Evolutionary conservation across 2,888 invertebrate species (phyloP), one percentile per base, ranked within the genome.

Genomic region (Euproctis similis): DNA sequence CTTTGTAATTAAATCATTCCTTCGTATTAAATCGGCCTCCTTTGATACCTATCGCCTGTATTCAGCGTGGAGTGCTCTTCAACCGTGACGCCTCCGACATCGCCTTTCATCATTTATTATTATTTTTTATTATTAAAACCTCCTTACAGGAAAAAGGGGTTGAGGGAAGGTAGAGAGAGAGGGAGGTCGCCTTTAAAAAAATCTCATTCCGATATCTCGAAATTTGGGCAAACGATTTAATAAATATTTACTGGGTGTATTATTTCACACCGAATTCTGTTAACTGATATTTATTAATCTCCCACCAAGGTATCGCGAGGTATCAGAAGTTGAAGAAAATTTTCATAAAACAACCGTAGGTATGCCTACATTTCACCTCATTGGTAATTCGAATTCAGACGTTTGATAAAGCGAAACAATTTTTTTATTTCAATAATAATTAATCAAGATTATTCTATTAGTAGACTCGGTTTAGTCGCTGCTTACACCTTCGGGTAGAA

Each of bases 1-100:
- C 62, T 68, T 61, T 56, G 64, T 71, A 73, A 73, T 74, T 73
- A 74, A 74, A 74, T 73, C 67, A 72, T 70, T 68, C 64, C 67
- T 68, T 57, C 53, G 70, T 68, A 71, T 70, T 72, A 72, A 71
- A 67, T 64, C 68, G 56, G 53, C 41, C 53, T 59, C 59, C 58
- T 70, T 70, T 68, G 65, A 66, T 59, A 66, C 58, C 56, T 59
- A 66, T 68, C 63, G 59, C 50, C 53, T 42, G 60, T 65, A 70
- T 68, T 66, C 65, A 62, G 61, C 51, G 54, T 57, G 61, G 58
- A 61, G 66, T 63, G 50, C 60, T 50, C 51, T 61, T 66, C 53
- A 55, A 59, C 47, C 51, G 51, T 52, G 53, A 53, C 58, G 49
- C 61, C 55, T 39, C 50, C 58, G 60, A 56, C 53, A 55, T 57